Conservation (phyloP, 2,888 invertebrate genomes). For the Diarsia dahlii region DNA sequence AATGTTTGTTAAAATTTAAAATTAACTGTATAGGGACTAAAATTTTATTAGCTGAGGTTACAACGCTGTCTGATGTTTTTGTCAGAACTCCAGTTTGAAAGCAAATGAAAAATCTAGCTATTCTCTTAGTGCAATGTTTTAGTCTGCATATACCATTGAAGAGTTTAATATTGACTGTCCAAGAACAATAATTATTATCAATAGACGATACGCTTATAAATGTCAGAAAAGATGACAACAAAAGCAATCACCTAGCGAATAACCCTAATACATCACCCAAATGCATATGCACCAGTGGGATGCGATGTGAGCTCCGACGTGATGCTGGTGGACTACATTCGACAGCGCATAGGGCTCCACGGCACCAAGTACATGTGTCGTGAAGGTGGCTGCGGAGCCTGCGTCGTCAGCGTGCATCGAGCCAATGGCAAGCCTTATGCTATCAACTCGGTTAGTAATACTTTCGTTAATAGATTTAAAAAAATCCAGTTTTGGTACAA, state of each 20-base stretch:
- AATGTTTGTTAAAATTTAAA: too few relatives aligned
- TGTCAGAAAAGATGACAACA: too few relatives aligned
- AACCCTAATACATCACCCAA: background rate
- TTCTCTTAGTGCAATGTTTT: background rate
- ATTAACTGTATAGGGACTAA: background rate
- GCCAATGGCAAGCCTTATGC: slow-evolving; percentile 78
- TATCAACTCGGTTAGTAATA: slow-evolving; percentile 91
- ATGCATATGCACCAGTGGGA: slow-evolving; percentile 36
- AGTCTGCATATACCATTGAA: background rate
- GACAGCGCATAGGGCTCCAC: slow-evolving; percentile 74
- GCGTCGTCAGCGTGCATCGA: slow-evolving; percentile 86
- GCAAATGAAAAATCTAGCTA: too few relatives aligned
- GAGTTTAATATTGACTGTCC: background rate
- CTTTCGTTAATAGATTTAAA: background rate
- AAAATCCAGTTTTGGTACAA: too few relatives aligned
- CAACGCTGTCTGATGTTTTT: background rate
- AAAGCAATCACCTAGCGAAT: background rate
- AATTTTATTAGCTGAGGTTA: background rate
- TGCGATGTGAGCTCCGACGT: slow-evolving; percentile 58
- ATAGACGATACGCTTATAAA: background rate
- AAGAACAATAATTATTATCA: background rate
- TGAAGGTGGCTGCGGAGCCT: slow-evolving; percentile 93
- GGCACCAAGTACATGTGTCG: slow-evolving; percentile 52
- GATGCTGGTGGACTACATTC: slow-evolving; percentile 90
- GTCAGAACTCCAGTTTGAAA: background rate